Percentiles rank a stretch among this genome's conserved stretches.
Conservation (phyloP, 64 coral and sea anemone species). For the Montipora efflorescens region DNA sequence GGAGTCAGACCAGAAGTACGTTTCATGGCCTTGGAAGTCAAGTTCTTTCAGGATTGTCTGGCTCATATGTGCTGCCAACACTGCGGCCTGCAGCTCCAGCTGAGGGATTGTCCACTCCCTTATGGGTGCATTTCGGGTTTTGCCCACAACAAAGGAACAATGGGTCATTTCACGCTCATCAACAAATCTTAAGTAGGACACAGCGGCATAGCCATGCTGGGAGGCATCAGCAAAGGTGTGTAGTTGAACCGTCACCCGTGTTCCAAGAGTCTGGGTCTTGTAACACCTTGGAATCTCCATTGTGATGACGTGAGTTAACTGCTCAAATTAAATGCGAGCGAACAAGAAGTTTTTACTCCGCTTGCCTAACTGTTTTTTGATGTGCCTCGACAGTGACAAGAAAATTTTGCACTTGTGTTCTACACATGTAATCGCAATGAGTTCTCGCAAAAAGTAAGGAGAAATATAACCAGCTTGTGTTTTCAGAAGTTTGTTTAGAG, state of each 20-base stretch:
- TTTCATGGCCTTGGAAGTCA: neutral
- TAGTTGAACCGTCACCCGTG: no score
- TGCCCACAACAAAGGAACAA: slow-evolving; percentile 55
- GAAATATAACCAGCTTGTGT: no score
- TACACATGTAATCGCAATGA: no score
- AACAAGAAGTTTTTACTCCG: no score
- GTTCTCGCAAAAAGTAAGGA: no score
- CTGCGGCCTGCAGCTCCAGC: slow-evolving; percentile 49
- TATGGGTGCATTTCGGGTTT: slow-evolving; percentile 22
- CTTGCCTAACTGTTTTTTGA: no score
- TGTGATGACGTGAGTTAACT: neutral
- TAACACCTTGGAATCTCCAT: neutral
- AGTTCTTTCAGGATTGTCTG: slow-evolving; percentile 28
- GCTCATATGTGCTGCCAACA: neutral
- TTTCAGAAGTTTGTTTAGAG: no score
- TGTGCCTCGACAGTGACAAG: no score
- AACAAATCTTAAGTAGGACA: slow-evolving; percentile 30
- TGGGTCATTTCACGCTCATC: slow-evolving; percentile 11
- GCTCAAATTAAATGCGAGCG: neutral
- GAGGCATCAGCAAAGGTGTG: slow-evolving; percentile 65
- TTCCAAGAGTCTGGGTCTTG: no score
- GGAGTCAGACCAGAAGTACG: slow-evolving; percentile 42
- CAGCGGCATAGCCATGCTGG: slow-evolving; percentile 9
- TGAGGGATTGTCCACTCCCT: slow-evolving; percentile 57
- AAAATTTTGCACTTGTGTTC: no score